Evolutionary conservation across 2,888 invertebrate genomes (phyloP), one percentile per base, ranked within the genome.

Genomic region (Pristionchus entomophagus): DNA sequence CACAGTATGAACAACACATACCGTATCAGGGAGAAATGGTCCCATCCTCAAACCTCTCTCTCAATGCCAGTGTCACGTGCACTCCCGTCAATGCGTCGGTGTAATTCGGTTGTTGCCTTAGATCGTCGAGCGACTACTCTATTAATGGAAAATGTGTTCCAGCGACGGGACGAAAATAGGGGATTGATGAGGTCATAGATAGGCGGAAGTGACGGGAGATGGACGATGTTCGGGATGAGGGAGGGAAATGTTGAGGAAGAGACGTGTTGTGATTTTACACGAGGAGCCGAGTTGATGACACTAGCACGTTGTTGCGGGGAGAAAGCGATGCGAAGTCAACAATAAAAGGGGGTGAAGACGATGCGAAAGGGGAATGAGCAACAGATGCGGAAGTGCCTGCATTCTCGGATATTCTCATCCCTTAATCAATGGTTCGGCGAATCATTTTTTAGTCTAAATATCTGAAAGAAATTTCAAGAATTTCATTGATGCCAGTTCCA

Each of bases 221-320:
- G 14, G 45, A 45, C 45, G 45, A 45, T 10, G 14, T 10, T 45
- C 6, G 45, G 45, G 65, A 65, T 65, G 65, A 65, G 65, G 65
- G 32, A 65, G 49, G 77, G 49, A 29, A 29, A 49, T 29, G 49
- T 45, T 14, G 17, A 69, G 69, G 1, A 35, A 69, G 77, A 26
- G 77, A 29, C 17, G 65, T 65, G 65, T 35, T 65, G 65, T 65
- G 65, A 65, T 65, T 65, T 65, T 65, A 65, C 65, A 65, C 65
- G 65, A n/a, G n/a, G n/a, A 65, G 35, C 65, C 32, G 35, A 59
- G 26, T 59, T 59, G n/a, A n/a, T n/a, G n/a, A 45, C 45, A 65
- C 65, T 65, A 4, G 77, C 77, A 45, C 49, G 49, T 35, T 77
- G 77, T 77, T 12, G 49, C 41, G 19, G 45, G 45, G 6, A 65